A percentile compares a stretch with the other conserved stretches of the same genome.
Evolutionary conservation across 2,113 vertebrate species (phyloP).

Genomic region (Syrrhaptes paradoxus): DNA sequence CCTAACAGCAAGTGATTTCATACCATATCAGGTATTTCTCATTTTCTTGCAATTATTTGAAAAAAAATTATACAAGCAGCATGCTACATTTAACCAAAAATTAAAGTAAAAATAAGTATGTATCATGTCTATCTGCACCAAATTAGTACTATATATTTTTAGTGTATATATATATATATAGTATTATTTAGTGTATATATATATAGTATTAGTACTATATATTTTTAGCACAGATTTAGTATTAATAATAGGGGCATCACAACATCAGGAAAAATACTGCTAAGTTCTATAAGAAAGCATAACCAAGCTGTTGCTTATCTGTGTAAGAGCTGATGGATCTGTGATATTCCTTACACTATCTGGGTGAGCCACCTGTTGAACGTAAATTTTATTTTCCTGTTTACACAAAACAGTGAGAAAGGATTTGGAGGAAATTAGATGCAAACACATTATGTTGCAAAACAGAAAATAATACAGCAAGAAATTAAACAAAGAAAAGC

Average conservation of each 20-base stretch:
- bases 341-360: background rate
- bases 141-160: background rate
- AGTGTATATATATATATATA: no score
- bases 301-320: background rate
- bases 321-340: background rate
- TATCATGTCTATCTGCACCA: background rate
- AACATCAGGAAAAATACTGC: background rate
- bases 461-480: background rate
- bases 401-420: background rate
- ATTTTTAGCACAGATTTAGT: background rate
- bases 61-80: background rate
- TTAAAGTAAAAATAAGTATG: background rate
- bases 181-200: no score
- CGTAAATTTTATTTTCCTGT: background rate
- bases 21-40: background rate
- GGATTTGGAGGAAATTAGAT: background rate
- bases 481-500: background rate
- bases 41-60: background rate
- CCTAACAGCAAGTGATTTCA: background rate
- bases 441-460: background rate
- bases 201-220: background rate
- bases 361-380: background rate
- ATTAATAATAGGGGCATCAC: background rate
- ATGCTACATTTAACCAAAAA: background rate
- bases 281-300: background rate